These are phyloP conservation scores for Bembecia ichneumoniformis DNA, from an alignment of 2,888 invertebrate genomes.

Conservation along the genomic window DNA sequence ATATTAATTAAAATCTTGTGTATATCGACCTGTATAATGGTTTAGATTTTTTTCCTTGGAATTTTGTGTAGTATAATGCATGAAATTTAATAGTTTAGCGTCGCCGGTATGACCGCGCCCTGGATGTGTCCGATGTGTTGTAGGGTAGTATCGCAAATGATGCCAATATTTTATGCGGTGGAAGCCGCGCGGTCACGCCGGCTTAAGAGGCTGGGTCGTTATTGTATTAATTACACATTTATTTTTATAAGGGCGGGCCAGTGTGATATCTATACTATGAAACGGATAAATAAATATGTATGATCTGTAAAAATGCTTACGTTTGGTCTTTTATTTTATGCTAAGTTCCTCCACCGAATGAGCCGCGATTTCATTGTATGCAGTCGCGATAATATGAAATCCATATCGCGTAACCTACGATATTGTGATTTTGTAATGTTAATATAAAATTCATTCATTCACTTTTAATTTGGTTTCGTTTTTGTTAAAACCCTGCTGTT, in stretches of 20 bases:
- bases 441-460: background rate
- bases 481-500: conserved; percentile 1
- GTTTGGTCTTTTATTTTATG: conserved; percentile 32
- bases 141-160: conserved; percentile 50
- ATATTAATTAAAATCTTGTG: conserved; percentile 58
- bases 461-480: background rate
- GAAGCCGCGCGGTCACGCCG: conserved; percentile 46
- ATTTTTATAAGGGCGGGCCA: conserved; percentile 73
- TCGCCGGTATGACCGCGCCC: conserved; percentile 48
- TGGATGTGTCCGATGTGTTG: conserved; percentile 58
- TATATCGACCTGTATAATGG: conserved; percentile 71
- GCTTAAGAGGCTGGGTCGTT: conserved; percentile 54
- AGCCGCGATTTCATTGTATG: too few relatives aligned
- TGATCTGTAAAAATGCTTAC: conserved; percentile 70
- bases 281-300: conserved; percentile 73
- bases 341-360: too few relatives aligned
- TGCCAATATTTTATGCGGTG: conserved; percentile 52
- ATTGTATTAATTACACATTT: conserved; percentile 62
- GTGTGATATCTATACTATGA: conserved; percentile 73
- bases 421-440: background rate
- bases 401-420: too few relatives aligned
- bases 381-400: too few relatives aligned
- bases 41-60: conserved; percentile 61
- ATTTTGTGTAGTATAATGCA: conserved; percentile 33
- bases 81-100: conserved; percentile 41